These are phyloP conservation scores for Phycodurus eques DNA, from an alignment of 2,113 vertebrate species.

Conservation along the genomic window DNA sequence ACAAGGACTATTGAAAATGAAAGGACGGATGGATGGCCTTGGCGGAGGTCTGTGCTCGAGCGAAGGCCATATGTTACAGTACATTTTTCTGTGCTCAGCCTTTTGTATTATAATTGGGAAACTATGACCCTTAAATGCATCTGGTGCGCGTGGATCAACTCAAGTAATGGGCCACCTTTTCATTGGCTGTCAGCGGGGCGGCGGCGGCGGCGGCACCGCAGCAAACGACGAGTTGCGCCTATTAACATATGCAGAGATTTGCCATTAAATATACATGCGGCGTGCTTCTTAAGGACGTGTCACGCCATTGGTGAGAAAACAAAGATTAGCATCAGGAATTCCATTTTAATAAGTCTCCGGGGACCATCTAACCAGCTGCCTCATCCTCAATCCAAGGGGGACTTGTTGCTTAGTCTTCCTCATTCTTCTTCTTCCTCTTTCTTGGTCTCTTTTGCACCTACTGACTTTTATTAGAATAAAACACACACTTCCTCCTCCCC, in stretches of 20 bases:
- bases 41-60: not conserved
- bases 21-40: not conserved
- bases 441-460: constrained; percentile 5
- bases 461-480: constrained; percentile 55
- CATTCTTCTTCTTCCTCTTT: constrained; percentile 4
- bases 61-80: not conserved
- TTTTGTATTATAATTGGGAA: constrained; percentile 5
- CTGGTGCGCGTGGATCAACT: constrained; percentile 31
- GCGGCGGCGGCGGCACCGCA: constrained; percentile 46
- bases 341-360: constrained; percentile 72
- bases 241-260: constrained; percentile 57
- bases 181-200: constrained; percentile 38
- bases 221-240: constrained; percentile 51
- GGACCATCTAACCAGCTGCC: constrained; percentile 59
- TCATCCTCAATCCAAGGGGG: constrained; percentile 53
- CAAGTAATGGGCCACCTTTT: constrained; percentile 34
- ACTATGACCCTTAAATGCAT: constrained; percentile 12
- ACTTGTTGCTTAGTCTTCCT: constrained; percentile 62
- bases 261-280: constrained; percentile 71
- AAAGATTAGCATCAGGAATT: constrained; percentile 73
- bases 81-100: not conserved
- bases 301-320: constrained; percentile 64
- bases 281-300: constrained; percentile 63
- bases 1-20: no score
- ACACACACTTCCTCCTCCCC: constrained; percentile 1